Evolutionary conservation across 2,888 invertebrate genomes (phyloP).

Genomic region (Callyntrura sp.): DNA sequence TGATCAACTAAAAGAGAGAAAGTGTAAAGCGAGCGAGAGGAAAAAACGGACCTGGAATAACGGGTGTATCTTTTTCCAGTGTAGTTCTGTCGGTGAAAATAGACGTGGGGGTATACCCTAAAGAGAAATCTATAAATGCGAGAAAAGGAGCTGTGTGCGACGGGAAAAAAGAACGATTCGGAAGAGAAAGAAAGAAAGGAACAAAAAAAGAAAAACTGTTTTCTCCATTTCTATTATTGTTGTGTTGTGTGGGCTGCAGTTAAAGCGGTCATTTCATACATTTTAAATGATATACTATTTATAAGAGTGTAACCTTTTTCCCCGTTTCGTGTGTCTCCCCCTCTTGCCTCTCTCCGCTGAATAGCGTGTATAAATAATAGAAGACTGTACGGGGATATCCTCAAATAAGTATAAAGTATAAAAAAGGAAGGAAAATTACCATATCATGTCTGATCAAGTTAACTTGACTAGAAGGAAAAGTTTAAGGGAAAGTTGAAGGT

Average conservation of each 20-base stretch:
- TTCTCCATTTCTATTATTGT: slow-evolving; percentile 54
- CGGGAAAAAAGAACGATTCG: slow-evolving; percentile 8
- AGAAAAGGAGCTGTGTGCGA: slow-evolving; percentile 7
- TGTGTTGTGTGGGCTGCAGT: slow-evolving; percentile 55
- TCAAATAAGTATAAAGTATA: background rate
- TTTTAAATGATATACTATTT: slow-evolving; percentile 57
- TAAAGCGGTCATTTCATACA: slow-evolving; percentile 67
- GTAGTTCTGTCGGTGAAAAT: too few relatives aligned
- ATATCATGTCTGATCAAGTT: background rate
- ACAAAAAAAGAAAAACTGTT: slow-evolving; percentile 5
- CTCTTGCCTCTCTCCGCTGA: background rate
- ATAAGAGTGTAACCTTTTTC: background rate
- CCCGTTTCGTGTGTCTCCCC: background rate
- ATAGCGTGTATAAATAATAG: background rate
- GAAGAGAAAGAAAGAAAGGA: background rate
- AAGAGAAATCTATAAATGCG: background rate
- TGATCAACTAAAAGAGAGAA: slow-evolving; percentile 39
- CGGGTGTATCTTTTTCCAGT: too few relatives aligned
- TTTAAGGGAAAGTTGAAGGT: slow-evolving; percentile 17
- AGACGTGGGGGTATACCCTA: background rate
- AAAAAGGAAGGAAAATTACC: too few relatives aligned
- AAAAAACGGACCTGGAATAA: background rate
- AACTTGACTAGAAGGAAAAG: background rate
- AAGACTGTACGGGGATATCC: background rate
- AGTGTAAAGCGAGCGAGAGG: background rate